phyloP scores from a whole-genome alignment of 2,888 invertebrate genomes.

The Phlogophora meticulosa region DNA sequence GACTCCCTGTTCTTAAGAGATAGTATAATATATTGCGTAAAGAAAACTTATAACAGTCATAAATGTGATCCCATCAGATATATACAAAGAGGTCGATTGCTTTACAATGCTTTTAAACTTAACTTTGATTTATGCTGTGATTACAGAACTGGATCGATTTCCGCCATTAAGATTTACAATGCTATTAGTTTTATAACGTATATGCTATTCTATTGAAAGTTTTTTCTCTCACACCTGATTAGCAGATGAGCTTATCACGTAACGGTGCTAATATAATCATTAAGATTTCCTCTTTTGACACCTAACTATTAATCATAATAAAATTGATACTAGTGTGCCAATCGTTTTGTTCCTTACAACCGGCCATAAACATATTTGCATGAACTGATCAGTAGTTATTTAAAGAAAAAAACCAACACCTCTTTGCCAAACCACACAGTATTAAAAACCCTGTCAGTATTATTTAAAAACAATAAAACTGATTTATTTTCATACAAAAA shows the following conservation, averaged over 20 bases:
- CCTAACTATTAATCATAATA: constrained; percentile 19
- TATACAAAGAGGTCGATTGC: constrained; percentile 49
- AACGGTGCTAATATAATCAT: constrained; percentile 38
- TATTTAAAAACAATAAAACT: constrained; percentile 14
- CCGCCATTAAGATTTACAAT: constrained; percentile 49
- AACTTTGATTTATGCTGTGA: constrained; percentile 41
- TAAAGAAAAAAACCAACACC: neutral
- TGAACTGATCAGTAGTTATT: neutral
- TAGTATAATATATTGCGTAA: neutral
- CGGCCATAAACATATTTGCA: neutral
- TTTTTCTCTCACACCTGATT: constrained; percentile 48
- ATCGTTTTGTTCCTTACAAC: neutral
- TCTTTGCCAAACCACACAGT: neutral
- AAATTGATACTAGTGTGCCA: constrained; percentile 15
- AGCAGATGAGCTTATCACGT: constrained; percentile 33
- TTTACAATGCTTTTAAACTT: constrained; percentile 52
- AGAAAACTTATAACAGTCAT: neutral
- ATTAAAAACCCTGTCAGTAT: neutral
- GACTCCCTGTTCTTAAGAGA: neutral
- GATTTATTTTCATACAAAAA: constrained; percentile 41
- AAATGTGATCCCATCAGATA: constrained; percentile 21
- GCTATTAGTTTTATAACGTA: constrained; percentile 51
- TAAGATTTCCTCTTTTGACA: constrained; percentile 27
- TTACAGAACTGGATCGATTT: constrained; percentile 51
- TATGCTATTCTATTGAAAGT: constrained; percentile 39